These are phyloP conservation scores for Rapana venosa DNA, from an alignment of 2,888 invertebrate species.

Conservation along the genomic window DNA sequence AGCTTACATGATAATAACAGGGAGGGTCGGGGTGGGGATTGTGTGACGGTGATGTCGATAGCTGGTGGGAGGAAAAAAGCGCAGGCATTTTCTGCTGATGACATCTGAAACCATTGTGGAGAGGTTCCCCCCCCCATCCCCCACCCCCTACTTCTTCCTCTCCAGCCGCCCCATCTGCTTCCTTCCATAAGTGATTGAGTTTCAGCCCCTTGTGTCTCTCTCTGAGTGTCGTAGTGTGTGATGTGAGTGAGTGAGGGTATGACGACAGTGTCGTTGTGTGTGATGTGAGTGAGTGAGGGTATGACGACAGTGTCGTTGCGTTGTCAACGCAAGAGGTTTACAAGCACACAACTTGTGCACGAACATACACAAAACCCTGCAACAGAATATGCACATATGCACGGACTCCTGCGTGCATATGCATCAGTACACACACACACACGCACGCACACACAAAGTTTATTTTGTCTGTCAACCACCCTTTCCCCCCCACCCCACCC, in stretches of 20 bases:
- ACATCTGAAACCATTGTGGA: constrained; percentile 9
- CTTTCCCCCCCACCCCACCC: no score
- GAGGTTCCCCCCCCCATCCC: not conserved
- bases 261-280: no score
- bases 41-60: not conserved
- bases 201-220: not conserved
- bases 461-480: no score
- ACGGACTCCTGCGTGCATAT: not conserved
- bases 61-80: not conserved
- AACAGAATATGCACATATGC: not conserved
- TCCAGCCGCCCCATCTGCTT: not conserved
- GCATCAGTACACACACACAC: not conserved
- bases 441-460: constrained; percentile 10
- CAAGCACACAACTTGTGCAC: not conserved
- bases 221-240: no score
- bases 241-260: no score
- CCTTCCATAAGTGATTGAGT: not conserved
- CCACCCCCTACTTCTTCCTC: not conserved
- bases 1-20: constrained; percentile 30
- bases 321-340: no score
- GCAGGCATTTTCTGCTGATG: constrained; percentile 23
- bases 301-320: no score
- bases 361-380: not conserved
- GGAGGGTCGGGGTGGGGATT: not conserved
- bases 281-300: no score